Evolutionary conservation across 2,797 vertebrate species (phyloP).

Genomic region (Channa striata): DNA sequence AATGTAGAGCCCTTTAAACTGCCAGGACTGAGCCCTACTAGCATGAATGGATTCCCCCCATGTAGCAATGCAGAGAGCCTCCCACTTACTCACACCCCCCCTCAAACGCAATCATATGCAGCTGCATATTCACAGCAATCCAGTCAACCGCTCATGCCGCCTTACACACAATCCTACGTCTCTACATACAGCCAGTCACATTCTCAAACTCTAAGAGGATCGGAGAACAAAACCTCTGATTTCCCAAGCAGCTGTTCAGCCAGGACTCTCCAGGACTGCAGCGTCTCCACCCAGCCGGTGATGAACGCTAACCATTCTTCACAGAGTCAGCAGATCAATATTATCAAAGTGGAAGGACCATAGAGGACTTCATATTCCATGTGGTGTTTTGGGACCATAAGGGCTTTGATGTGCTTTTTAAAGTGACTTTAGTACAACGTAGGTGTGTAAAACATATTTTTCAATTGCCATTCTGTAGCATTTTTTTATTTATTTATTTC

Average conservation of each 20-base stretch:
- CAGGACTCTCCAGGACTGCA: constrained; percentile 74
- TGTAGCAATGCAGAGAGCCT: constrained; percentile 77
- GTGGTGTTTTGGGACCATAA: constrained; percentile 27
- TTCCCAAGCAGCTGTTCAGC: constrained; percentile 68
- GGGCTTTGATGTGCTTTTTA: constrained; percentile 40
- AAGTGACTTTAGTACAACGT: neutral
- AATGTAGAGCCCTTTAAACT: constrained; percentile 81
- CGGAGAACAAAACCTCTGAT: constrained; percentile 70
- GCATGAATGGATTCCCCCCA: constrained; percentile 81
- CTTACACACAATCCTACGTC: constrained; percentile 68
- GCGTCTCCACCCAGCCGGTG: constrained; percentile 59
- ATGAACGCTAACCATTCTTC: constrained; percentile 58
- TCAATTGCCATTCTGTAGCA: constrained; percentile 38
- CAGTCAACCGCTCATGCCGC: constrained; percentile 66
- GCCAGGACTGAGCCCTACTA: constrained; percentile 72
- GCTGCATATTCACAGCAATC: constrained; percentile 63
- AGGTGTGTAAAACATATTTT: constrained; percentile 26
- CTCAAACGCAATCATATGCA: constrained; percentile 67
- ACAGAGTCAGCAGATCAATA: constrained; percentile 82
- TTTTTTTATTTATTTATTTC: constrained; percentile 44
- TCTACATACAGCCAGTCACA: constrained; percentile 72
- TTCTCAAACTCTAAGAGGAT: constrained; percentile 69
- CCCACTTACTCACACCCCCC: constrained; percentile 53
- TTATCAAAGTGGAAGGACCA: constrained; percentile 89
- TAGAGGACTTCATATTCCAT: constrained; percentile 33